Conservation (phyloP, 1,140 invertebrate genomes). For the Drosophila littoralis region DNA sequence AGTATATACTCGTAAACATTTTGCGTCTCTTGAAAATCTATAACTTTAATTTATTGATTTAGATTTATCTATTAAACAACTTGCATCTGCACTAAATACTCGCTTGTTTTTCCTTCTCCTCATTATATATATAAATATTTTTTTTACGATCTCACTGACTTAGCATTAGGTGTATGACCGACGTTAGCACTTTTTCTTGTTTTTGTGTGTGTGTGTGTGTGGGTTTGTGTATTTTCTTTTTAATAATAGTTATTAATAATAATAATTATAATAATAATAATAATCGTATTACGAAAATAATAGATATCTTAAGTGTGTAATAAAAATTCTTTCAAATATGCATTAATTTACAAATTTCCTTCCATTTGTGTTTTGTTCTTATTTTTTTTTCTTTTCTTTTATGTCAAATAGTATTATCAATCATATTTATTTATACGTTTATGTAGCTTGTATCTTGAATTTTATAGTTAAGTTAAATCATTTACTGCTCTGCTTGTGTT, state of each 20-base stretch:
- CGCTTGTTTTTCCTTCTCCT: neutral
- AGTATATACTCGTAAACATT: conserved; percentile 71
- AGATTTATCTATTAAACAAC: conserved; percentile 77
- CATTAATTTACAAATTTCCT: conserved; percentile 67
- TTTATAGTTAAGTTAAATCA: conserved; percentile 49
- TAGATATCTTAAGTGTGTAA: conserved; percentile 67
- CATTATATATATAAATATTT: neutral
- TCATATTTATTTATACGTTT: conserved; percentile 34
- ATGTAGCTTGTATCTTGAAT: conserved; percentile 45
- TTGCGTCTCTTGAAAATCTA: conserved; percentile 62
- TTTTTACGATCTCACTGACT: conserved; percentile 29
- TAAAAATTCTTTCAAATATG: conserved; percentile 75
- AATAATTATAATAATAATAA: conserved; percentile 49
- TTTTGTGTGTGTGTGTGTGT: conserved; percentile 13
- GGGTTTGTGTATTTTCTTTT: conserved; percentile 31
- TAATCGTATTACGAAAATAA: conserved; percentile 80
- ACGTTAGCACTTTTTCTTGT: conserved; percentile 58
- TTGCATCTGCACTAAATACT: conserved; percentile 29
- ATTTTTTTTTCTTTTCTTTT: conserved; percentile 23
- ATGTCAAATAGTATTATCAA: conserved; percentile 54
- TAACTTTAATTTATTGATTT: conserved; percentile 68
- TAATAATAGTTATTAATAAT: conserved; percentile 63
- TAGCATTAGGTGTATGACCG: conserved; percentile 48
- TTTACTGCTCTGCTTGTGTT: conserved; percentile 58
- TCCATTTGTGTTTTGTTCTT: conserved; percentile 21